Conservation (phyloP, 2,113 vertebrate species). For the Eulacestoma nigropectus region DNA sequence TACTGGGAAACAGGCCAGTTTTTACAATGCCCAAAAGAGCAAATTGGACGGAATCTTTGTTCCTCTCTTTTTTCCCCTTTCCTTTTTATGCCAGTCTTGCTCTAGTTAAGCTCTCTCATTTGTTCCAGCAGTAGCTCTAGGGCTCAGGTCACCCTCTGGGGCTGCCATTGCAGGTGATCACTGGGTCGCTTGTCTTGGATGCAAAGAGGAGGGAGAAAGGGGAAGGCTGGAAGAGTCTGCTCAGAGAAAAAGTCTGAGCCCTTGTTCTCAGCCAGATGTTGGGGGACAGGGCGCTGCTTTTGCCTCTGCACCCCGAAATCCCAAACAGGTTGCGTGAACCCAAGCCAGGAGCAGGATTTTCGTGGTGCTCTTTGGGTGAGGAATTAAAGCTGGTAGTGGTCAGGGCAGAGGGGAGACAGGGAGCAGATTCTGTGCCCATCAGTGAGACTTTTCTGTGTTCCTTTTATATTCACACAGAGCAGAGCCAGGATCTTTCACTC, state of each 20-base stretch:
- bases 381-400: not conserved
- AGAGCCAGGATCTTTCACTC: not conserved
- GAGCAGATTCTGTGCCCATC: not conserved
- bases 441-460: not conserved
- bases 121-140: conserved; percentile 61
- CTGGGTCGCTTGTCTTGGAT: conserved; percentile 13
- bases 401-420: not conserved
- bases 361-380: not conserved
- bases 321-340: accelerated
- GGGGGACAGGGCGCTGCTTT: not conserved
- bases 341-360: not conserved
- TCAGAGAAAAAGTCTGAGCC: not conserved
- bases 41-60: conserved; percentile 82
- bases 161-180: conserved; percentile 69
- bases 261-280: not conserved
- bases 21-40: conserved; percentile 80
- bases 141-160: conserved; percentile 68
- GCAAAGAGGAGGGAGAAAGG: conserved; percentile 24
- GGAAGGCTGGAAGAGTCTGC: not conserved
- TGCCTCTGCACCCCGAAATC: not conserved
- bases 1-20: conserved; percentile 81
- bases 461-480: not conserved
- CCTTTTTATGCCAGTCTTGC: conserved; percentile 69
- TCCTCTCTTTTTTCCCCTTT: conserved; percentile 59
- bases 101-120: conserved; percentile 73